Evolutionary conservation across 2,113 vertebrate genomes (phyloP), one percentile per base, ranked within the genome.

Genomic region (Murina feae): DNA sequence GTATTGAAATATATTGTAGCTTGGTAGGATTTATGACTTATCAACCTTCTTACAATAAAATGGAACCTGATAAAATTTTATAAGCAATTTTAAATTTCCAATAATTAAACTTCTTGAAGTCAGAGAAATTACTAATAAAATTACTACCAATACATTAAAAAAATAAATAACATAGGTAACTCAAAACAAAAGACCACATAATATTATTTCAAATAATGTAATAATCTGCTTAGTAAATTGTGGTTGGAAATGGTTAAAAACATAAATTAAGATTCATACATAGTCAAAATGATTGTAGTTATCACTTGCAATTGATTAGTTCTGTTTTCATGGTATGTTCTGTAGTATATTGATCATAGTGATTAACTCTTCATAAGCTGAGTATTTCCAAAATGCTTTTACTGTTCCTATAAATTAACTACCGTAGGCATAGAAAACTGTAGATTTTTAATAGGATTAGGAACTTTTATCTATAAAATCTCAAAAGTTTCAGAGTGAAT

Each of bases 151-250:
- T 86, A n/a, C 2, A 44, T 25, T 39, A 86, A 60, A 5, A 18
- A 69, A 53, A 75, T 32, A 82, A 86, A 78, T 78, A 30, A 60
- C 39, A 32, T 69, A 17, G 25, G 21, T 93, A 49, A 49, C 28
- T 71, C 25, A 91, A 90, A 79, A 49, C 13, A 78, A 88, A 75
- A 80, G 1, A 0, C 18, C 25, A 10, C 18, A 42, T 6, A 71
- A 25, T 42, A 39, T n/a, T 85, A 42, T 78, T 53, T 96, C 25
- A 80, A 83, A 86, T 86, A 89, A 83, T 68, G n/a, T 78, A 90
- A 71, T 60, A 74, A 30, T 71, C 7, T 66, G 25, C n/a, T 83
- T 51, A 47, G 9, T 94, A 71, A 92, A 53, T 53, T 51, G 13
- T 89, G 37, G 13, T 83, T 79, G 87, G 80, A 94, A 63, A 55